phyloP scores from a whole-genome alignment of 2,113 vertebrate genomes.

The Sigmodon hispidus region DNA sequence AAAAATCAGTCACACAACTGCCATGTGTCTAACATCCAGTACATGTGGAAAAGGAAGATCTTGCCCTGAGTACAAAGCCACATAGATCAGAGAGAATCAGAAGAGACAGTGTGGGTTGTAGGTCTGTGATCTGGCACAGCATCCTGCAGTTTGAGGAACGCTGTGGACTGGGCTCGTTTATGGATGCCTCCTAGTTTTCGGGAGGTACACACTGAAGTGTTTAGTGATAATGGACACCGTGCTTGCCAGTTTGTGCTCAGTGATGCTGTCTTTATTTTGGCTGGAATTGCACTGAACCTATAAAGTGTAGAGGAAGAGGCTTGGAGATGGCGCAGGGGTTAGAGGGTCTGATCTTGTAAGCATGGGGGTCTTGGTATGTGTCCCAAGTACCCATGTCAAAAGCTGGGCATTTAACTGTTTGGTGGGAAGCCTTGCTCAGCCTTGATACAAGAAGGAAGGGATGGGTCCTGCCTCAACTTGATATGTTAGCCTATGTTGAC shows the following conservation, averaged over 20 bases:
- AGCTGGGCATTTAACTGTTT: too few relatives aligned
- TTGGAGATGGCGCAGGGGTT: background rate
- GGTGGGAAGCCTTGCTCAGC: too few relatives aligned
- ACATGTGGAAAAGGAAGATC: background rate
- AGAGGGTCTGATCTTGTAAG: background rate
- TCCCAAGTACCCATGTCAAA: background rate
- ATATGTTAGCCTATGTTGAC: too few relatives aligned
- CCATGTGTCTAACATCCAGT: background rate
- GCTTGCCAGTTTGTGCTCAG: background rate
- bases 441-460: too few relatives aligned
- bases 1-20: background rate
- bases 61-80: background rate
- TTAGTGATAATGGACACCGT: accelerated
- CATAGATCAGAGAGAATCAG: background rate
- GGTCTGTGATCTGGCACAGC: accelerated
- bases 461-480: too few relatives aligned
- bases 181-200: background rate
- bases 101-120: background rate
- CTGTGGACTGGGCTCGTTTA: accelerated
- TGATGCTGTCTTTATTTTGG: background rate
- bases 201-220: accelerated
- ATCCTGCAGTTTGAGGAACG: accelerated
- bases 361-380: too few relatives aligned
- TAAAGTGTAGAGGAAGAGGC: background rate
- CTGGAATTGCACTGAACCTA: background rate